Evolutionary conservation across 1,140 invertebrate genomes (phyloP), one percentile per base, ranked within the genome.

Genomic region (Apocrypta bakeri): DNA sequence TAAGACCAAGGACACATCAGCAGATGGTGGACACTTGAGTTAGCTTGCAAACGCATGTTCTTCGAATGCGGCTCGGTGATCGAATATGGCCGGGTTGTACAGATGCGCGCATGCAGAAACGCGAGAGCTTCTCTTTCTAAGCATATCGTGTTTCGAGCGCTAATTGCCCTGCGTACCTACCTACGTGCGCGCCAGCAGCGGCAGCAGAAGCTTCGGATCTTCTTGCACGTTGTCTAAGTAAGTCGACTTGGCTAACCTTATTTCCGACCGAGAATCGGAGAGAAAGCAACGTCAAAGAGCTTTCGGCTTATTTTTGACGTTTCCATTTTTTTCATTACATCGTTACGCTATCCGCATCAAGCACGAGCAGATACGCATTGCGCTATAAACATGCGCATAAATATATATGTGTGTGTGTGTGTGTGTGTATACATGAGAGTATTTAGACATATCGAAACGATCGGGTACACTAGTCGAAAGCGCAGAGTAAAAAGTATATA

Each of bases 1-100:
- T 21, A 56, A 6, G 0, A 17, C 17, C 48, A 56, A 56, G 48
- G 40, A 4, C 25, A n/a, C 48, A 12, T 24, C 73, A 25, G 68
- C 81, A 82, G 81, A 82, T 82, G 81, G 73, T 61, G 40, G 77
- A 74, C 73, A 76, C 75, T 82, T 63, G 75, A 72, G 81, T 71
- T 73, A 31, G 42, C 21, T n/a, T 7, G 48, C 48, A 56, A 56
- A 56, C 48, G 63, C 69, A 27, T 71, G 69, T 71, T 79, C 77
- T 27, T 79, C 77, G 66, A 79, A 79, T 79, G 77, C 48, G 48
- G 3, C 77, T 40, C 77, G 48, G 14, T 80, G 27, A 72, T 80
- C 78, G 78, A 72, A 73, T 79, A 56, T 79, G 77, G 75, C 31
- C 29, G 63, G 74, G 33, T 8, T 21, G 40, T 42, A 74, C 17